Evolutionary conservation across 2,888 invertebrate genomes (phyloP), one percentile per base, ranked within the genome.

Genomic region (Drosophila seclusa): DNA sequence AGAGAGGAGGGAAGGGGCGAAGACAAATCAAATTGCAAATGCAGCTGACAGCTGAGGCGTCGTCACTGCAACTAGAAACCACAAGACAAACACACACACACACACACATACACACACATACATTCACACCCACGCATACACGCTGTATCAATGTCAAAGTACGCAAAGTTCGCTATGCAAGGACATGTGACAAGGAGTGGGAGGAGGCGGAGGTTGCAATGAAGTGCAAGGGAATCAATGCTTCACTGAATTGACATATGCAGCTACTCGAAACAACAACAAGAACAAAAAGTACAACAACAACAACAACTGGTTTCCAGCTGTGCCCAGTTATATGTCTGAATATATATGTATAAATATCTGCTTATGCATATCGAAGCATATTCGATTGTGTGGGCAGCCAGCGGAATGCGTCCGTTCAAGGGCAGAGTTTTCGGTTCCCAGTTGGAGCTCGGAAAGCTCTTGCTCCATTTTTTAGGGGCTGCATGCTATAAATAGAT

Each of bases 81-180:
- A 65, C 72, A 76, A 49, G 58, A 54, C 61, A 64, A 24, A 53
- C 32, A 50, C 50, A 65, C 27, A 57, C 16, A 29, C 53, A 61
- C 27, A 61, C 36, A 50, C 48, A 59, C 50, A 69, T 53, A 70
- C 24, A 24, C 36, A 71, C 10, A 18, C n/a, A 59, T 49, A 58
- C 29, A 68, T 2, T 2, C 5, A 27, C 63, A 72, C 68, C 50
- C 29, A 64, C 53, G 49, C 42, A 65, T 18, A 36, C 13, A 38
- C 13, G 40, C 38, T 71, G 82, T 84, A 89, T 87, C 87, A 87
- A 87, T 87, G 87, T 90, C 90, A 89, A 82, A 73, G 73, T 78
- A 73, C 78, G 85, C 71, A 74, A 69, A 65, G 81, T 75, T 78
- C 73, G 82, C 60, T 67, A 50, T 73, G 58, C 88, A 89, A 89